A percentile compares a stretch with the other conserved stretches of the same genome.
Evolutionary conservation across 2,888 invertebrate species (phyloP).

Genomic region (Morinoia aosen): DNA sequence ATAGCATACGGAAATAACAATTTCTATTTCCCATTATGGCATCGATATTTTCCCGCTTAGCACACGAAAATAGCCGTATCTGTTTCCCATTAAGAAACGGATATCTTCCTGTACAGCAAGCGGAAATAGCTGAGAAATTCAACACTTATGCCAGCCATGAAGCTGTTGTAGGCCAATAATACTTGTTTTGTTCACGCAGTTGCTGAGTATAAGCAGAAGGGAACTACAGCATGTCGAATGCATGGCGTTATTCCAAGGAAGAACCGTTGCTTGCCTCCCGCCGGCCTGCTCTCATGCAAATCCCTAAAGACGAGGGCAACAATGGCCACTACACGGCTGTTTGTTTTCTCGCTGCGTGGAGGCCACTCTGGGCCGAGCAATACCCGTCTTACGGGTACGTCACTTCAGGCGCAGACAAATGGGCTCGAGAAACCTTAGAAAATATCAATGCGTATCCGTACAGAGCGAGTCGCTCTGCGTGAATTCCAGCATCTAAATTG

Average conservation of each 20-base stretch:
- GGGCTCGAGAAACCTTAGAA: background rate
- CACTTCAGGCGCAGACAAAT: slow-evolving; percentile 19
- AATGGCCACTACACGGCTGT: background rate
- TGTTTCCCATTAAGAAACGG: too few relatives aligned
- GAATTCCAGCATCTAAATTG: background rate
- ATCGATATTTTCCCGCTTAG: background rate
- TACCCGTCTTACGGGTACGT: background rate
- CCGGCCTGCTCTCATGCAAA: background rate
- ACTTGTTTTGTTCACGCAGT: background rate
- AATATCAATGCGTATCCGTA: background rate
- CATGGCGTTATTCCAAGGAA: background rate
- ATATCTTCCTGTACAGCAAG: too few relatives aligned
- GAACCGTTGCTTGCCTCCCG: background rate
- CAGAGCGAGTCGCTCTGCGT: background rate
- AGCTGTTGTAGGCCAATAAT: background rate
- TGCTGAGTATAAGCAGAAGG: background rate
- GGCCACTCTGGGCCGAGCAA: background rate
- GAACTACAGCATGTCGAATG: background rate
- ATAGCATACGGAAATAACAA: background rate
- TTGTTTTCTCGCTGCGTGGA: slow-evolving; percentile 16
- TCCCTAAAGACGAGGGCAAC: background rate
- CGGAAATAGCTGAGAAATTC: background rate
- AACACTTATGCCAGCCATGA: background rate
- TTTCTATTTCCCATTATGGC: background rate
- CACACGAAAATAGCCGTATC: too few relatives aligned